Conservation (phyloP, 2,888 invertebrate genomes). For the Drosophila neutralis region DNA sequence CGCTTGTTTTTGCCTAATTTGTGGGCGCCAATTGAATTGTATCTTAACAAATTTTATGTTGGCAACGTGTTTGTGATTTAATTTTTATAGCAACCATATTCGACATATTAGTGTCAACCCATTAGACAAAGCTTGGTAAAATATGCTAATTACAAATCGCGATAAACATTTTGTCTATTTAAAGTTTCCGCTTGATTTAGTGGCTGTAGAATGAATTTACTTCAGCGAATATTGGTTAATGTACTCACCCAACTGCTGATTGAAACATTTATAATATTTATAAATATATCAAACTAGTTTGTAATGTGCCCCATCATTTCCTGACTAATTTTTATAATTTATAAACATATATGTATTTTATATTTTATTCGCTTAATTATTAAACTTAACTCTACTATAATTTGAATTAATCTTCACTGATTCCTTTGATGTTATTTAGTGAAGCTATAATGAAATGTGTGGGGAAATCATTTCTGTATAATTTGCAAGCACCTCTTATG, state of each 20-base stretch:
- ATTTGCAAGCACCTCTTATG: background rate
- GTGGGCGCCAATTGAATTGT: conserved; percentile 61
- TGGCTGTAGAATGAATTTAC: conserved; percentile 1
- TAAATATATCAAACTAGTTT: conserved; percentile 1
- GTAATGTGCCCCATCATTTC: background rate
- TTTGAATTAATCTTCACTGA: background rate
- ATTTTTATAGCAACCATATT: conserved; percentile 62
- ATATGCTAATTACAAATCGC: conserved; percentile 66
- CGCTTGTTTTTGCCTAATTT: conserved; percentile 39
- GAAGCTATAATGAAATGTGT: background rate
- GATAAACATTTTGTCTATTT: conserved; percentile 41
- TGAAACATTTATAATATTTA: background rate
- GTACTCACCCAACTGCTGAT: conserved; percentile 21
- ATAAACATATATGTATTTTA: background rate
- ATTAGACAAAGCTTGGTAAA: conserved; percentile 67
- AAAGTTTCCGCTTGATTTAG: conserved; percentile 50
- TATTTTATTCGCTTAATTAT: background rate
- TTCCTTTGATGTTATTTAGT: background rate
- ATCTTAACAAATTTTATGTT: conserved; percentile 28
- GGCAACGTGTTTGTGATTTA: conserved; percentile 43
- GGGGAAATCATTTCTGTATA: background rate
- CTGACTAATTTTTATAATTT: background rate
- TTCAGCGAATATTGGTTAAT: conserved; percentile 29
- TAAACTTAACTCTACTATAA: background rate
- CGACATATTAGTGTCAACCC: conserved; percentile 67